These are phyloP conservation scores for Strix aluco DNA, from an alignment of 2,113 vertebrate genomes.

Conservation along the genomic window DNA sequence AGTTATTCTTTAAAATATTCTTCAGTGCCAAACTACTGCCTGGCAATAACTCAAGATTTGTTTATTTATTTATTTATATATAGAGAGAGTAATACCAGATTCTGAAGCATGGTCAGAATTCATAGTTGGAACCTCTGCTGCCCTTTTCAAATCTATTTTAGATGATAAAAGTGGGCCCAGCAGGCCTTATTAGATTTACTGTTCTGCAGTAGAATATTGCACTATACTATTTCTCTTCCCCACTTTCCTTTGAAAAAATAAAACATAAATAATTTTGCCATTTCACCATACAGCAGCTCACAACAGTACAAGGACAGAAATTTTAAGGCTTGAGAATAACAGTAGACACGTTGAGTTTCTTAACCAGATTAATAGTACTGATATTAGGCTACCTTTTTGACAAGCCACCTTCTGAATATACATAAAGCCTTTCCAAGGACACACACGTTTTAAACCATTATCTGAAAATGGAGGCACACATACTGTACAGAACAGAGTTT, in stretches of 20 bases:
- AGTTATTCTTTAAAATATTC: neutral
- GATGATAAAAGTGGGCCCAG: slow-evolving; percentile 47
- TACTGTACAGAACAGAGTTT: neutral
- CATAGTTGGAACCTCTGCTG: neutral
- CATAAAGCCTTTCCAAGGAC: neutral
- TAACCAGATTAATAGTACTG: neutral
- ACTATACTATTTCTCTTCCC: slow-evolving; percentile 11
- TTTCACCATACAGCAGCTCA: slow-evolving; percentile 8
- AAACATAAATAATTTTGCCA: neutral
- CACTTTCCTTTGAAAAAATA: slow-evolving; percentile 36
- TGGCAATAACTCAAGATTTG: neutral
- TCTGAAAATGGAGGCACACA: neutral
- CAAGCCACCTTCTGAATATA: neutral
- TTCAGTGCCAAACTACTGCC: neutral
- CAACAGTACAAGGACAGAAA: neutral
- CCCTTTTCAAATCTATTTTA: slow-evolving; percentile 60
- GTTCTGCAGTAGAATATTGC: neutral
- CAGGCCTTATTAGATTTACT: slow-evolving; percentile 60
- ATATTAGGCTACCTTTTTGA: neutral
- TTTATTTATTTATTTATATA: neutral
- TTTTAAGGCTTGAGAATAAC: neutral
- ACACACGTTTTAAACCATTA: neutral
- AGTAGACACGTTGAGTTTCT: neutral
- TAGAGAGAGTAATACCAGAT: neutral
- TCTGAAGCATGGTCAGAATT: slow-evolving; percentile 19